Evolutionary conservation across 2,888 invertebrate species (phyloP), one percentile per base, ranked within the genome.

Genomic region (Amphimallon solstitiale): DNA sequence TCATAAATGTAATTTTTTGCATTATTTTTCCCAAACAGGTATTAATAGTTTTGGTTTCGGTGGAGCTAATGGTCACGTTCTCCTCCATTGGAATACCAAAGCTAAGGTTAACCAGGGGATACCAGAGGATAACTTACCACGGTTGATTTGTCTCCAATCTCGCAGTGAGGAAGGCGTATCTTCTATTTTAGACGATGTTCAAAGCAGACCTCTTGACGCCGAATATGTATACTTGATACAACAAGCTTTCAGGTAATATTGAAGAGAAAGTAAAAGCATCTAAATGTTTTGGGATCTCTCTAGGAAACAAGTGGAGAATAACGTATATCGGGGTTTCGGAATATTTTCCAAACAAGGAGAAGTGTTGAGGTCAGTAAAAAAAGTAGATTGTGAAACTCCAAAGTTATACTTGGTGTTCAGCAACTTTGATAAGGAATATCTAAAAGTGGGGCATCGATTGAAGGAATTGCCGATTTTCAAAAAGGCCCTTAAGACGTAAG

Each of bases 31-130:
- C 5, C 5, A 23, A 4, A 5, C 5, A 63, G 54, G 38, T 19
- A 21, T 96, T 17, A 97, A 94, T 83, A 94, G 93, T 2, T 97
- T 96, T 78, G 96, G 96, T 0, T 97, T 96, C 78, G 96, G 96
- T 35, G 96, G 96, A 0, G 91, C 91, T 5, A 94, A 94, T 76
- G 91, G 90, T 40, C 92, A 92, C 74, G 84, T 88, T 19, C 77
- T 92, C 45, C 78, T 92, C 6, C 86, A 86, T 77, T 87, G 89
- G 46, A 81, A 87, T 63, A 77, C 83, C 0, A 87, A 86, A 67
- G 85, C 75, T 29, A 91, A 89, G 82, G 81, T 86, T 0, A 90
- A 90, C 77, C 82, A 85, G 2, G 90, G 87, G n/a, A 75, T 86
- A 9, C 89, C 91, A 0, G 75, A 78, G 0, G 92, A 92, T 73